phyloP scores from a whole-genome alignment of 1,140 invertebrate species.

The Calephelis virginiensis region DNA sequence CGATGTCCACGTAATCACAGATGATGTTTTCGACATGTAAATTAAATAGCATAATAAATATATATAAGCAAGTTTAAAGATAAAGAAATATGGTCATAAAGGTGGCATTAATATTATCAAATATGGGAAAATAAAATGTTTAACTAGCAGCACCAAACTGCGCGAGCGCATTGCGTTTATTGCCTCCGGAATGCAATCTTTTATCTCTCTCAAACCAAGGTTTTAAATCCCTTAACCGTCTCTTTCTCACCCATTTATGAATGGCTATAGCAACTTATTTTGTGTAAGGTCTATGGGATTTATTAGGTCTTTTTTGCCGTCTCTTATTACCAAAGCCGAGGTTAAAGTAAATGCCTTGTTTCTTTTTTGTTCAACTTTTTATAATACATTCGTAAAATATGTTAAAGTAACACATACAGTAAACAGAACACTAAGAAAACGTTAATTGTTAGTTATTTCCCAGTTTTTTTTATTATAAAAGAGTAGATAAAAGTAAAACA shows the following conservation, averaged over 20 bases:
- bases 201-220: conserved; percentile 53
- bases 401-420: too few relatives aligned
- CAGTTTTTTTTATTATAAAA: too few relatives aligned
- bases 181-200: conserved; percentile 68
- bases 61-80: too few relatives aligned
- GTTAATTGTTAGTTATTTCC: too few relatives aligned
- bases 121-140: not conserved
- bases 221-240: conserved; percentile 50
- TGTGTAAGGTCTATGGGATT: conserved; percentile 42
- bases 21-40: too few relatives aligned
- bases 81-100: too few relatives aligned
- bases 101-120: too few relatives aligned
- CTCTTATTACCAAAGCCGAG: not conserved
- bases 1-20: too few relatives aligned
- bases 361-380: not conserved
- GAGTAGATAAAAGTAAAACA: too few relatives aligned
- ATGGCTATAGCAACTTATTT: conserved; percentile 53
- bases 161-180: conserved; percentile 34
- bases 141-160: conserved; percentile 26
- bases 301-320: conserved; percentile 43
- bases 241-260: conserved; percentile 63
- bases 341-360: not conserved
- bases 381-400: not conserved
- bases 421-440: too few relatives aligned
- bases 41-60: too few relatives aligned